Conservation (phyloP, 2,888 invertebrate species). For the Phengaris arion region DNA sequence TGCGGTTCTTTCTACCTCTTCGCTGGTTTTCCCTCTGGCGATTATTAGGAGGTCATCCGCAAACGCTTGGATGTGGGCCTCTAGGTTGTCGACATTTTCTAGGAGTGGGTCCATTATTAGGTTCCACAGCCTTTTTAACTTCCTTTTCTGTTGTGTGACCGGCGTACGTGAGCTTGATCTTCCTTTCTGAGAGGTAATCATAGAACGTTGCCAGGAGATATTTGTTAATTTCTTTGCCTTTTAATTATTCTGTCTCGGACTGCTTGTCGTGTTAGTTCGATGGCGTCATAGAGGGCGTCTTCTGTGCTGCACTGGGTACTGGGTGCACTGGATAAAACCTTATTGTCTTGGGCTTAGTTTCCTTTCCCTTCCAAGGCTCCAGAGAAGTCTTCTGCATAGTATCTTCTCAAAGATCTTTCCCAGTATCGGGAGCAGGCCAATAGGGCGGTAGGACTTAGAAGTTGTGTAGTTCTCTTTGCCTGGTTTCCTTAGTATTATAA, state of each 20-base stretch:
- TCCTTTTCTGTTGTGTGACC: constrained; percentile 24
- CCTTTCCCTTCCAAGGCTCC: no score
- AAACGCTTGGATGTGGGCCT: constrained; percentile 37
- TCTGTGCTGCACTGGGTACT: no score
- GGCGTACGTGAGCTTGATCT: constrained; percentile 32
- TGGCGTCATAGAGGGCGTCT: neutral
- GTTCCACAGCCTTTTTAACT: constrained; percentile 39
- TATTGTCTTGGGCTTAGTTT: no score
- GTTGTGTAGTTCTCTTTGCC: no score
- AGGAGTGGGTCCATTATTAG: constrained; percentile 36
- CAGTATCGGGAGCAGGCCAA: no score
- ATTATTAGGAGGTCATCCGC: constrained; percentile 39
- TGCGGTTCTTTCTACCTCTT: constrained; percentile 6
- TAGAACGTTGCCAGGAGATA: neutral
- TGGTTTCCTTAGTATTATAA: no score
- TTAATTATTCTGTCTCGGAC: neutral
- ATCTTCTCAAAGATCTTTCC: no score
- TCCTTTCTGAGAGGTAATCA: constrained; percentile 33
- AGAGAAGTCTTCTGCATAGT: no score
- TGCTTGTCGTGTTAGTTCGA: constrained; percentile 29
- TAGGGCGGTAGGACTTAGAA: no score
- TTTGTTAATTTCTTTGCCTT: constrained; percentile 6
- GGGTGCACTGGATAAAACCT: no score
- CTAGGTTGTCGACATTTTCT: neutral
- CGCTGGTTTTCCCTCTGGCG: neutral